Evolutionary conservation across 2,113 vertebrate genomes (phyloP), one percentile per base, ranked within the genome.

Genomic region (Nyctibius bracteatus): DNA sequence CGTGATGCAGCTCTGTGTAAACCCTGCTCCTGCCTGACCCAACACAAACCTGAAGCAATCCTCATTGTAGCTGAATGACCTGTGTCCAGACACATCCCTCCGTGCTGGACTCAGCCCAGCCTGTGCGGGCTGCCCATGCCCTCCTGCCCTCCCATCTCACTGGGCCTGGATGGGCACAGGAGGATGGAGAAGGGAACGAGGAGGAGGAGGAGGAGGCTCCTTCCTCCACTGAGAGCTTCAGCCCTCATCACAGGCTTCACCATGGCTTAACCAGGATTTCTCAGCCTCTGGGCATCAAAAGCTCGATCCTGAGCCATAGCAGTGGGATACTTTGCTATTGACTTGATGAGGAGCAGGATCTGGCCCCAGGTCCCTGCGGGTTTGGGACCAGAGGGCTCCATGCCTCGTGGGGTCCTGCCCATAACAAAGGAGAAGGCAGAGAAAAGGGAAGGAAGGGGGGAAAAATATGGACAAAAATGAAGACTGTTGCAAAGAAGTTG

Each of bases 381-480:
- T 44, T 33, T 21, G 7, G 46, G 47, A 47, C 54, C 39, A 18
- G 63, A 31, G 84, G 20, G 46, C 54, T 91, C 61, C 13, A 0
- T 4, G 39, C 39, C 43, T 31, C 6, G 1, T 16, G 13, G 0
- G 0, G 8, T 16, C 4, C 39, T 54, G 27, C 81, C 65, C 44
- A 0, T 17, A 24, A 86, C 37, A 75, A 86, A 81, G 39, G 57
- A 51, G 23, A 63, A 31, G n/a, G 66, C 15, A 37, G 44, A 20
- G 58, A 14, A 41, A 72, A 78, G 41, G 13, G 30, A 49, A 77
- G 24, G 24, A 62, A 77, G 33, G 31, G 51, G 10, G 5, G 2
- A 27, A 68, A 77, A 68, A 47, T 5, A 43, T 0, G 5, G 28
- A 4, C 41, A 43, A 24, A 55, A 33, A 55, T 6, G 54, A 86